phyloP scores from a whole-genome alignment of 2,797 vertebrate genomes.

The Characodon lateralis region DNA sequence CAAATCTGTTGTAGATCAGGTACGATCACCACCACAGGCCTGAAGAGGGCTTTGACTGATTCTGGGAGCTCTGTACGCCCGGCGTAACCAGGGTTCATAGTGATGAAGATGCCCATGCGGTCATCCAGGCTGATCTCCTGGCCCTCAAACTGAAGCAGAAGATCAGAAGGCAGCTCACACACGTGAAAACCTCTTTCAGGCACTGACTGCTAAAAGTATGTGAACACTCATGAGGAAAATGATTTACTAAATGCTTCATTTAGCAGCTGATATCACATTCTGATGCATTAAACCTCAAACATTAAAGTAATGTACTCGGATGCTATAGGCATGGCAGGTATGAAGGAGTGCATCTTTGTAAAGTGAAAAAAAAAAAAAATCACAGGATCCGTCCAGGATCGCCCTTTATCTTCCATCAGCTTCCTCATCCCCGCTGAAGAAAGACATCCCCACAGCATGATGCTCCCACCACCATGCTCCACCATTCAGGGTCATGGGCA shows the following conservation, averaged over 20 bases:
- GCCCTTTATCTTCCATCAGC: too few species aligned
- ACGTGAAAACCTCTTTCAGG: background rate
- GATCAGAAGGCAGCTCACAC: constrained; percentile 8
- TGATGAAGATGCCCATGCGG: constrained; percentile 96
- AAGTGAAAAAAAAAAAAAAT: background rate
- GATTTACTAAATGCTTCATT: background rate
- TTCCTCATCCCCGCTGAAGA: too few species aligned
- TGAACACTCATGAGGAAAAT: background rate
- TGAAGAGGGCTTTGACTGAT: constrained; percentile 96
- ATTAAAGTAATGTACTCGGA: background rate
- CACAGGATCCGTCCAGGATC: too few species aligned
- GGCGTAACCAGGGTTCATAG: constrained; percentile 98
- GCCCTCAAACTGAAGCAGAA: constrained; percentile 88
- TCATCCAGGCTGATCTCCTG: constrained; percentile 90
- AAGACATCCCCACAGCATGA: too few species aligned
- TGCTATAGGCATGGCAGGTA: background rate
- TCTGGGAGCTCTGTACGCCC: constrained; percentile 96
- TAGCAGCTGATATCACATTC: background rate
- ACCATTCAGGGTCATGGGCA: too few species aligned
- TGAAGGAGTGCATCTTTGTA: background rate
- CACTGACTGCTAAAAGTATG: background rate
- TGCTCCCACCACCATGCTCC: too few species aligned
- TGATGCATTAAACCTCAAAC: background rate
- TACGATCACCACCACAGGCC: constrained; percentile 96
- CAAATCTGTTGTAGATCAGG: constrained; percentile 98